Evolutionary conservation across 2,888 invertebrate genomes (phyloP).

Genomic region (Leptinotarsa peninsularis): DNA sequence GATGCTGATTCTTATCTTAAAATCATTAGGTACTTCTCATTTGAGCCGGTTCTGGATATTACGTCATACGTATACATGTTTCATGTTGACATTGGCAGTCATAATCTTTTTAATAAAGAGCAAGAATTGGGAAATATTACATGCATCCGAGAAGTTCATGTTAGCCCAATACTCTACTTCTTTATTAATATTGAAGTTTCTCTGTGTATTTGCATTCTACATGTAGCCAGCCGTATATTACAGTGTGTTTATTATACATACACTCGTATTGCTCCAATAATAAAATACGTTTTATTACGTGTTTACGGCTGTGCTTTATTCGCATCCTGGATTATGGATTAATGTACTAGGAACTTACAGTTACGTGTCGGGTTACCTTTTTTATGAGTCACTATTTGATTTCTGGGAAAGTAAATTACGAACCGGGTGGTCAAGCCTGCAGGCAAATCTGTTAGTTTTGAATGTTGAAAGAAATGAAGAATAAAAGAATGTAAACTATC

Average conservation of each 20-base stretch:
- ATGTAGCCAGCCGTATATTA: constrained; percentile 44
- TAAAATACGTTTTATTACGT: constrained; percentile 24
- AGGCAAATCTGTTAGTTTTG: neutral
- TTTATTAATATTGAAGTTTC: constrained; percentile 63
- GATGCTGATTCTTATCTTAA: neutral
- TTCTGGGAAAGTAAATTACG: neutral
- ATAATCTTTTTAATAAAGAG: constrained; percentile 57
- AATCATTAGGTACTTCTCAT: neutral
- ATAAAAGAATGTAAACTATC: no score
- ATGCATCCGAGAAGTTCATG: constrained; percentile 57
- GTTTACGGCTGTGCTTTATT: constrained; percentile 21
- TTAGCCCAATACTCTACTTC: constrained; percentile 60
- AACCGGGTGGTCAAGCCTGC: no score
- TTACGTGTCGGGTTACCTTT: neutral
- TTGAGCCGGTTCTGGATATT: constrained; percentile 1
- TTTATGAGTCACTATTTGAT: neutral
- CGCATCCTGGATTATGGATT: neutral
- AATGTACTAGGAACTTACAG: neutral
- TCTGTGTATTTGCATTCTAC: constrained; percentile 59
- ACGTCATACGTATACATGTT: constrained; percentile 24
- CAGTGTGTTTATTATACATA: constrained; percentile 36
- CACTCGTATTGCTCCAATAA: constrained; percentile 16
- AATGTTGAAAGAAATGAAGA: neutral
- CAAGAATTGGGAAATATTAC: constrained; percentile 60
- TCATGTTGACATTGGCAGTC: constrained; percentile 32